Evolutionary conservation across 2,888 invertebrate genomes (phyloP).

Genomic region (Nowickia ferox): DNA sequence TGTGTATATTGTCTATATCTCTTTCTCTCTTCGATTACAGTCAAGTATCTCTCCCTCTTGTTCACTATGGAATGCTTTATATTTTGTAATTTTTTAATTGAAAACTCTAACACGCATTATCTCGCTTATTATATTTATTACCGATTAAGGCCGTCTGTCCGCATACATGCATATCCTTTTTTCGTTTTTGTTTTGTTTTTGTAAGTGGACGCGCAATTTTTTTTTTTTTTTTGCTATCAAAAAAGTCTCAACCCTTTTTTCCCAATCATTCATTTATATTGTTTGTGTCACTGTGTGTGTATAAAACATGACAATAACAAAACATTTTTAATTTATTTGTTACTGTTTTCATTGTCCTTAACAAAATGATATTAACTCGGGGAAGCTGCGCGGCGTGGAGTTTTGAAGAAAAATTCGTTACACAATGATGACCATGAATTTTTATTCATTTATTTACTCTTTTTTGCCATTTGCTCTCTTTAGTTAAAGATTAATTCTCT

Average conservation of each 20-base stretch:
- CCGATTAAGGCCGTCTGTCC: background rate
- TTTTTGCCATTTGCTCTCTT: constrained; percentile 12
- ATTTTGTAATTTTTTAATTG: constrained; percentile 62
- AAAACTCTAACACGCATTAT: constrained; percentile 65
- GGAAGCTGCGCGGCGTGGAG: constrained; percentile 55
- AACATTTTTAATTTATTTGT: constrained; percentile 59
- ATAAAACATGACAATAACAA: constrained; percentile 43
- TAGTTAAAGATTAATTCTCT: constrained; percentile 26
- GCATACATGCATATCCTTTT: background rate
- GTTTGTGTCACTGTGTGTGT: constrained; percentile 15
- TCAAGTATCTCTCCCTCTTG: background rate
- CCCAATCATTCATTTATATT: background rate
- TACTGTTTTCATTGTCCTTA: constrained; percentile 61
- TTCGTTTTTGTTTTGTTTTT: constrained; percentile 32
- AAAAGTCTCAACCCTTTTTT: constrained; percentile 64
- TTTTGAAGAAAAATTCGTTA: constrained; percentile 47
- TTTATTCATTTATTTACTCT: constrained; percentile 2
- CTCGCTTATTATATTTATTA: constrained; percentile 51
- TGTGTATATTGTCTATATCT: background rate
- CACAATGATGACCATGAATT: constrained; percentile 58
- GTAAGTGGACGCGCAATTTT: constrained; percentile 66
- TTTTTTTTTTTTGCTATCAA: background rate
- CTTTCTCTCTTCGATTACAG: background rate
- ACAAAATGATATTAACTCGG: constrained; percentile 50
- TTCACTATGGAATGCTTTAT: background rate